Evolutionary conservation across 2,113 vertebrate species (phyloP).

Genomic region (Sterrhoptilus dennistouni): DNA sequence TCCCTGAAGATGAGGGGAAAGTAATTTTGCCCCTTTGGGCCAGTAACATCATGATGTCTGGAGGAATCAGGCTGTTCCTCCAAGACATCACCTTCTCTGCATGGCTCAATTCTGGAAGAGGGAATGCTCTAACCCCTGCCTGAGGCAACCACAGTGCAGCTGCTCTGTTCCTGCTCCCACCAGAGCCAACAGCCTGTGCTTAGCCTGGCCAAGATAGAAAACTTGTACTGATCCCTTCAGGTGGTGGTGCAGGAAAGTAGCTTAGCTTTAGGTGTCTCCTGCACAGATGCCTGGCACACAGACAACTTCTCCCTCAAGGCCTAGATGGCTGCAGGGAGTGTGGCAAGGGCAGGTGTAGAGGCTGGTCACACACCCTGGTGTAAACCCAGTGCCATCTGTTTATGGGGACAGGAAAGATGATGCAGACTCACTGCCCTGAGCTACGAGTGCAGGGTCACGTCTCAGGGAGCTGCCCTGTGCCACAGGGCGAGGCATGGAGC

Average conservation of each 20-base stretch:
- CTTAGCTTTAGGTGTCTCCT: background rate
- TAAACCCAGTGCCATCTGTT: conserved; percentile 30
- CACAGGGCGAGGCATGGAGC: conserved; percentile 26
- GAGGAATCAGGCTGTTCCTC: background rate
- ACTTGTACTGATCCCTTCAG: background rate
- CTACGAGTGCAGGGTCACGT: conserved; percentile 21
- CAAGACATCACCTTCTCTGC: background rate
- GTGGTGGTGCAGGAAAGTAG: background rate
- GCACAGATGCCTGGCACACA: background rate
- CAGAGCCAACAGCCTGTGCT: background rate
- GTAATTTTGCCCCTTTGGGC: background rate
- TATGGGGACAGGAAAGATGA: background rate
- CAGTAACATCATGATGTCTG: background rate
- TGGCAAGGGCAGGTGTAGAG: background rate
- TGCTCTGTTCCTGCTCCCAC: background rate
- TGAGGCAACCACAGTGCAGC: background rate
- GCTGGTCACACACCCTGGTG: accelerated
- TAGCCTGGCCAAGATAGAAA: background rate
- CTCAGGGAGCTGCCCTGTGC: background rate
- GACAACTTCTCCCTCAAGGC: background rate
- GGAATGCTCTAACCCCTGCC: background rate
- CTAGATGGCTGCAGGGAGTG: background rate
- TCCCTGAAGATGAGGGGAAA: background rate
- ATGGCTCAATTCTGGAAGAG: background rate
- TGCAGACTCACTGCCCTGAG: background rate